Evolutionary conservation across 2,888 invertebrate species (phyloP).

Genomic region (Drosophila pseudotalamancana): DNA sequence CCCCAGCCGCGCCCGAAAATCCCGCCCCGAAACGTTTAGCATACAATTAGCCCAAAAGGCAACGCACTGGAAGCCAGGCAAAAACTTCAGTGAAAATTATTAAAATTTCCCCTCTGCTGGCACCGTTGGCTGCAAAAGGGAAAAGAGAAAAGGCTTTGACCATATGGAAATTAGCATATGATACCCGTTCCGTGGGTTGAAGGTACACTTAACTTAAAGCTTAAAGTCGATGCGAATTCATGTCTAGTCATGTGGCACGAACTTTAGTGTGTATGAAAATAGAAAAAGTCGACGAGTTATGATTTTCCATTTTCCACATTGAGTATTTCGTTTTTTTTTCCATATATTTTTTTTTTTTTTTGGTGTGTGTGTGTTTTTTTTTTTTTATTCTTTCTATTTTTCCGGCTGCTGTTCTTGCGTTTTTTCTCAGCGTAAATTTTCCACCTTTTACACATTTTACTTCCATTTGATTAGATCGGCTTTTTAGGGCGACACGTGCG

Average conservation of each 20-base stretch:
- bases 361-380: background rate
- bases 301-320: slow-evolving; percentile 66
- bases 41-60: slow-evolving; percentile 81
- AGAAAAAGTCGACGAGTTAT: slow-evolving; percentile 60
- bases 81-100: slow-evolving; percentile 79
- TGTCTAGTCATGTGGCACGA: slow-evolving; percentile 61
- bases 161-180: slow-evolving; percentile 82
- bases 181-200: slow-evolving; percentile 52
- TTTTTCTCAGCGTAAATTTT: slow-evolving; percentile 73
- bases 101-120: slow-evolving; percentile 70
- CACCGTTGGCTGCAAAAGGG: slow-evolving; percentile 66
- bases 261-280: slow-evolving; percentile 36
- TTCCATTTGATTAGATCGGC: slow-evolving; percentile 82
- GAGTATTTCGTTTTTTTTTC: slow-evolving; percentile 27
- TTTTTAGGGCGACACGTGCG: slow-evolving; percentile 75
- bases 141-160: slow-evolving; percentile 61
- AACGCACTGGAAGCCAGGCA: slow-evolving; percentile 48
- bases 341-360: slow-evolving; percentile 4
- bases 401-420: slow-evolving; percentile 47
- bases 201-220: slow-evolving; percentile 47
- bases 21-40: slow-evolving; percentile 71
- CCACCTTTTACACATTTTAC: slow-evolving; percentile 82
- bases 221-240: slow-evolving; percentile 55
- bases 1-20: slow-evolving; percentile 23
- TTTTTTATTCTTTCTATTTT: slow-evolving; percentile 39